Evolutionary conservation across 92 coral and sea anemone species (phyloP), one percentile per base, ranked within the genome.

Genomic region (Micromussa lordhowensis): DNA sequence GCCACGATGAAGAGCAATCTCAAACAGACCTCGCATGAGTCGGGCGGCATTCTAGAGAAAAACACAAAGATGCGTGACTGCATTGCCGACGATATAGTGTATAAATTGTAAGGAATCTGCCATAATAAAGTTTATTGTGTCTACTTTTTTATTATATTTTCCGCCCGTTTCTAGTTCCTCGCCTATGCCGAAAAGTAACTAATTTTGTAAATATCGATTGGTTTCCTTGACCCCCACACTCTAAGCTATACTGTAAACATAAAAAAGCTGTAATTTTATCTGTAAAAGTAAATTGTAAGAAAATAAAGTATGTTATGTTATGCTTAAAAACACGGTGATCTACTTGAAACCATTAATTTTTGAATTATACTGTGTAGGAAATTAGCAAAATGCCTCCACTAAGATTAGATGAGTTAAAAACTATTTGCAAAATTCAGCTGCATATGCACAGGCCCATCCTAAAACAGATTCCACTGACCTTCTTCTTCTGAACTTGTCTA

Each of bases 11-110:
- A 97, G 91, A 19, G 98, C 96, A 1, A 97, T 88, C 85, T 97
- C 99, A 80, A 97, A 97, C 79, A 97, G 86, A 17, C 98, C 99
- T 31, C 99, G 93, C n/a, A 96, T 84, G 24, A 97, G 96, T 57
- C 99, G 98, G 2, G 98, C 99, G 3, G 95, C 82, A 68, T 97
- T 97, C 99, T 97, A 81, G 14, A 48, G 12, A 26, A 18, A 26
- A n/a, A 12, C 34, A 31, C 16, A 72, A 2, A 21, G 35, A 76
- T 75, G 21, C 10, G 16, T 36, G 68, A 61, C n/a, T 2, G 12
- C 68, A 61, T 61, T 21, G 9, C 28, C 6, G 28, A 61, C 22
- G 28, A 16, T 61, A n/a, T 40, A 9, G 48, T 40, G 48, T 4
- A 61, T 61, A 61, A 61, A 61, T 61, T 4, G 22, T 61, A 22